These are phyloP conservation scores for Artibeus lituratus DNA, from an alignment of 2,797 vertebrate genomes.

Conservation along the genomic window DNA sequence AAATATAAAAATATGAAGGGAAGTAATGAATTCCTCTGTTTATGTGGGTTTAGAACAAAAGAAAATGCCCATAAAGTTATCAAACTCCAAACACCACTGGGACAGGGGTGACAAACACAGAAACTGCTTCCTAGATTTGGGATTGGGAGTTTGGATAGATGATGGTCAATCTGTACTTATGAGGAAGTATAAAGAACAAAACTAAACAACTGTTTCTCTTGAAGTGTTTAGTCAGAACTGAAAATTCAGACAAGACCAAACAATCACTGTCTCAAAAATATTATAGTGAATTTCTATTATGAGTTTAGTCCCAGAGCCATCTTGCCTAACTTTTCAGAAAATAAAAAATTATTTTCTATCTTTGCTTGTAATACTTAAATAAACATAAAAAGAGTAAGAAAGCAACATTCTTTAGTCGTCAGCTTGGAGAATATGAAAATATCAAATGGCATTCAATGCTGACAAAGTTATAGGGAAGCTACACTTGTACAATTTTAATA, in stretches of 20 bases:
- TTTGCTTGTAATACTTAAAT: neutral
- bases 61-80: neutral
- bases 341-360: neutral
- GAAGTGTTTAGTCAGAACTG: neutral
- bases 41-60: neutral
- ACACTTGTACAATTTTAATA: neutral
- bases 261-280: neutral
- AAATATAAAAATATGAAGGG: neutral
- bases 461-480: neutral
- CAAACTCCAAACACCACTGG: neutral
- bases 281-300: neutral
- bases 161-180: neutral
- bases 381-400: neutral
- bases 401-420: neutral
- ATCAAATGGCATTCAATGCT: neutral
- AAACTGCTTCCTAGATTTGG: neutral
- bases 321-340: neutral
- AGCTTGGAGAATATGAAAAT: neutral
- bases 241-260: neutral
- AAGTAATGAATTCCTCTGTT: neutral
- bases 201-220: neutral
- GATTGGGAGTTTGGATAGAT: neutral
- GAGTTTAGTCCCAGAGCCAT: neutral
- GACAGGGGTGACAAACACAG: neutral
- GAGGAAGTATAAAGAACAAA: neutral